Conservation (phyloP, 2,113 vertebrate species). For the Malurus alboscapulatus region DNA sequence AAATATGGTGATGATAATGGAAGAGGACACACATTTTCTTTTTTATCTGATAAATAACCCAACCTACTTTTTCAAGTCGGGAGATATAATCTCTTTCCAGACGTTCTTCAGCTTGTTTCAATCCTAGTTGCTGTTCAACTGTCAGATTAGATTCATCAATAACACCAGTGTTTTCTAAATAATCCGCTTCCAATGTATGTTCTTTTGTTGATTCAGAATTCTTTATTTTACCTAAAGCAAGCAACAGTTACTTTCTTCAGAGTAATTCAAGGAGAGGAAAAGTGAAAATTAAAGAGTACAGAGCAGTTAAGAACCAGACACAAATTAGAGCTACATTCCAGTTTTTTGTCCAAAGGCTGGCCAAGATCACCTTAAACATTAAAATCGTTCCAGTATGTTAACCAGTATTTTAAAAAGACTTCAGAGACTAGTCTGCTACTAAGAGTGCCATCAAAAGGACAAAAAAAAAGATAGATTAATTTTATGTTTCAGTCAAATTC, state of each 20-base stretch:
- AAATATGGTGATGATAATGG: constrained; percentile 5
- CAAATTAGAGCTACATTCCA: neutral
- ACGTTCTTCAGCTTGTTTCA: constrained; percentile 96
- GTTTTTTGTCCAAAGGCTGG: neutral
- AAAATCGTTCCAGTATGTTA: neutral
- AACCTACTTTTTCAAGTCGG: constrained; percentile 88
- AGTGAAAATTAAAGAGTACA: neutral
- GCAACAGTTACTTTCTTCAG: constrained; percentile 30
- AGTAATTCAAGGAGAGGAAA: neutral
- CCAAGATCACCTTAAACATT: neutral
- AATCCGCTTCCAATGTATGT: constrained; percentile 70
- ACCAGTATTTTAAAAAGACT: neutral
- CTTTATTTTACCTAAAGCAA: constrained; percentile 77
- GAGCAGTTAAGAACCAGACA: neutral
- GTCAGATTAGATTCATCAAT: constrained; percentile 83
- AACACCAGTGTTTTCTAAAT: constrained; percentile 72
- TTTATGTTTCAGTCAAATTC: neutral
- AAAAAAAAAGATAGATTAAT: neutral
- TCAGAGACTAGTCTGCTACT: neutral
- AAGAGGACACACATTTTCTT: constrained; percentile 14
- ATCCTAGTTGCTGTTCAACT: constrained; percentile 91
- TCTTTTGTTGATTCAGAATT: constrained; percentile 73
- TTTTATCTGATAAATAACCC: constrained; percentile 30
- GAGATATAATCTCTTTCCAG: constrained; percentile 96
- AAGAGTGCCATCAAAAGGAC: neutral